phyloP scores from a whole-genome alignment of 2,888 invertebrate species.

The Mythimna albipuncta region DNA sequence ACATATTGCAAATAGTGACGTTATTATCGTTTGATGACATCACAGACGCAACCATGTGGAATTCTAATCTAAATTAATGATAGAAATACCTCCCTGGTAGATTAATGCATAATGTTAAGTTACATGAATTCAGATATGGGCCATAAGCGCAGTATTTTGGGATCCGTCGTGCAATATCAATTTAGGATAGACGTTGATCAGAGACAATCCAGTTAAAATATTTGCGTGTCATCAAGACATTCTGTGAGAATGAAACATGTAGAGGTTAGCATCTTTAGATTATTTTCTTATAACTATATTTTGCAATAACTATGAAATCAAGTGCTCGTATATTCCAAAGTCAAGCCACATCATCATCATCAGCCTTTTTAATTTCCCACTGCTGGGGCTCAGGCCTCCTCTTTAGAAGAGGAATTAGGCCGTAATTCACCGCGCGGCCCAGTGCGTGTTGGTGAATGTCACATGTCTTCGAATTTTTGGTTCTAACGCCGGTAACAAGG shows the following conservation, averaged over 20 bases:
- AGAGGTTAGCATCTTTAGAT: not conserved
- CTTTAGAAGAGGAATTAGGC: no score
- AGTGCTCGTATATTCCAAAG: not conserved
- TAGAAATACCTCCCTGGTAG: conserved; percentile 76
- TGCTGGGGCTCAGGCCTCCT: no score
- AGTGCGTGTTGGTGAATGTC: no score
- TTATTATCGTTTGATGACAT: conserved; percentile 72
- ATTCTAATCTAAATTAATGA: conserved; percentile 83
- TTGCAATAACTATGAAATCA: not conserved
- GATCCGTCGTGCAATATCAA: conserved; percentile 36
- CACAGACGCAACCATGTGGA: conserved; percentile 71
- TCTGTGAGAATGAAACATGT: not conserved
- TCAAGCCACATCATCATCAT: no score
- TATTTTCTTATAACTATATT: not conserved
- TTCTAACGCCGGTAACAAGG: no score
- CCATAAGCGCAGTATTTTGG: conserved; percentile 32
- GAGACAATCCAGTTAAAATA: not conserved
- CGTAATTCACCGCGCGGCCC: no score
- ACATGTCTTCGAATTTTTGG: no score
- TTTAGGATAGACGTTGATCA: conserved; percentile 26
- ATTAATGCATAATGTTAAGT: conserved; percentile 75
- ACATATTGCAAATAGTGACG: conserved; percentile 58
- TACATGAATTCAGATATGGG: conserved; percentile 43
- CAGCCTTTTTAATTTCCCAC: no score
- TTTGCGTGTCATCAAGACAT: not conserved